Evolutionary conservation across 2,113 vertebrate genomes (phyloP), one percentile per base, ranked within the genome.

Genomic region (Labeo catla): DNA sequence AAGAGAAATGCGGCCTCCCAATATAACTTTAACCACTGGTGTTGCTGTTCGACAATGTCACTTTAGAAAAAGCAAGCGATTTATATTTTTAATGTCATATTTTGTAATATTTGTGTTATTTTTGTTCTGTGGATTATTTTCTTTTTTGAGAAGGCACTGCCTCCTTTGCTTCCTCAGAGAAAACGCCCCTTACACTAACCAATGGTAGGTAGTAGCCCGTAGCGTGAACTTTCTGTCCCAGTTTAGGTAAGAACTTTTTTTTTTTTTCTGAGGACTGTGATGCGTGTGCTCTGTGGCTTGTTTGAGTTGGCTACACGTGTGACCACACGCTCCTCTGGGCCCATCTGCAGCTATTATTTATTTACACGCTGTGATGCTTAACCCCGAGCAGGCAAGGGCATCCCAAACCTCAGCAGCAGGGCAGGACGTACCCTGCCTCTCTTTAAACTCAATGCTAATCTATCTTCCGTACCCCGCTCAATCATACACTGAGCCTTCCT

Each of bases 321-420:
- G 84, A 81, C 84, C 86, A 49, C 86, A 66, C 76, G 59, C 36
- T 88, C 36, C 76, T 82, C 76, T n/a, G 65, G 65, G 52, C 57
- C 52, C 77, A 85, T 88, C 87, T 88, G 72, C 72, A 81, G 47
- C 19, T 28, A 78, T 81, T 49, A 68, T 84, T 81, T 84, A 83
- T 89, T 89, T 87, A 86, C 86, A 85, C 52, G 50, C 84, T 73
- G 34, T 59, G 52, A 54, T 15, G 57, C 68, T 84, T 45, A 61
- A 79, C 79, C 68, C 68, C 43, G 10, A 86, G 77, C 61, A 65
- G 54, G 52, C 73, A 80, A 49, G 36, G 73, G 73, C 47, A 50
- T 80, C 87, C 82, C 65, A 73, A 73, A 86, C 87, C 87, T 85
- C 84, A 77, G 36, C 45, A 54, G 63, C 61, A 66, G 68, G 52